phyloP scores from a whole-genome alignment of 2,113 vertebrate genomes.

The Cynopterus brachyotis region DNA sequence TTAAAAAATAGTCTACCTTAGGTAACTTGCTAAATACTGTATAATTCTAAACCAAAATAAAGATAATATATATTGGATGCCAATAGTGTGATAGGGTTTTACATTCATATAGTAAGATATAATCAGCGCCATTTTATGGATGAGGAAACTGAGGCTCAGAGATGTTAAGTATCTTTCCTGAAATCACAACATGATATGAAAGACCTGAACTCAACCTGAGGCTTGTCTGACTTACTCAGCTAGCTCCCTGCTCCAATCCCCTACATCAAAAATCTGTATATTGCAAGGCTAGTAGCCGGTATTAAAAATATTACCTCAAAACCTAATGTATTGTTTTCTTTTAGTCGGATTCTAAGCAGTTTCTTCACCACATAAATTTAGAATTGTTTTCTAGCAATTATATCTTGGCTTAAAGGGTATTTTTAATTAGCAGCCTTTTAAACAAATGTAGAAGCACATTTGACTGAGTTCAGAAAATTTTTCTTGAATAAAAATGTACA shows the following conservation, averaged over 20 bases:
- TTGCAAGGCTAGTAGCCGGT: neutral
- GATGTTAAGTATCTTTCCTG: neutral
- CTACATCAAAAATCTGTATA: neutral
- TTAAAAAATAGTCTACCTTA: neutral
- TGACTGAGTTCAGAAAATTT: neutral
- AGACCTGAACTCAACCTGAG: neutral
- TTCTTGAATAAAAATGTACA: neutral
- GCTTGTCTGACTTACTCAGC: neutral
- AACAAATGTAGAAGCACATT: neutral
- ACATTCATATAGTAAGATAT: neutral
- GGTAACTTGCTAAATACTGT: neutral
- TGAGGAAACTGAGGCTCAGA: neutral
- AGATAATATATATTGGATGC: neutral
- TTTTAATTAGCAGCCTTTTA: neutral
- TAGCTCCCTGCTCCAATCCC: neutral
- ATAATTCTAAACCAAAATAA: neutral
- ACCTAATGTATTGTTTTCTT: neutral
- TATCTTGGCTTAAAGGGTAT: neutral
- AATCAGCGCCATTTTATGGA: neutral
- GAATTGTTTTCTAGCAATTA: neutral
- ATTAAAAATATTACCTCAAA: neutral
- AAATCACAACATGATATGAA: neutral
- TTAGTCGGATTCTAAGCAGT: neutral
- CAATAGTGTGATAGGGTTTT: neutral
- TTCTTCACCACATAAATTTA: neutral